Conservation (phyloP, 2,113 vertebrate genomes). For the Budorcas taxicolor region DNA sequence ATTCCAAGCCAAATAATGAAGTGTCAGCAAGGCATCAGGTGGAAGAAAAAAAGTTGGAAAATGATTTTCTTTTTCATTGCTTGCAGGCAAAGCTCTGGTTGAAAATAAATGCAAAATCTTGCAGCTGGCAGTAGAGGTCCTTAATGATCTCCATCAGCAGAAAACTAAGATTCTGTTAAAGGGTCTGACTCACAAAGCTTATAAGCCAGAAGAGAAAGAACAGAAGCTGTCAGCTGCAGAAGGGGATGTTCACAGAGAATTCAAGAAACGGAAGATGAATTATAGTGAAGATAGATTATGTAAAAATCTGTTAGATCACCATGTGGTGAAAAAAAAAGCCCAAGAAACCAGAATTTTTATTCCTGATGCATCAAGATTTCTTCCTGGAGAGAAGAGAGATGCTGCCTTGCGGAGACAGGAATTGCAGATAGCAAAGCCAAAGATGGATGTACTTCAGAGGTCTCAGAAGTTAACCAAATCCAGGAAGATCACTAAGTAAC, state of each 20-base stretch:
- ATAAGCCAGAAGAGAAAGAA: neutral
- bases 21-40: neutral
- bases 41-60: neutral
- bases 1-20: neutral
- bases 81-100: neutral
- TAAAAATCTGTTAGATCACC: neutral
- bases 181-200: slow-evolving; percentile 28
- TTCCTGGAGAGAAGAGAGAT: neutral
- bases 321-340: neutral
- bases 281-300: neutral
- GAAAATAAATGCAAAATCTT: slow-evolving; percentile 28
- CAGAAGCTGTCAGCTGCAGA: neutral
- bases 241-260: neutral
- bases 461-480: neutral
- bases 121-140: neutral
- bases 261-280: neutral
- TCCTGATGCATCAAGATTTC: neutral
- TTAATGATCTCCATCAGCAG: neutral
- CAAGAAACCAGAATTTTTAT: neutral
- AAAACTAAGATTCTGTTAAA: neutral
- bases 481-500: neutral
- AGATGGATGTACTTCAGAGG: neutral
- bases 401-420: neutral
- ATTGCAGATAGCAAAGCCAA: neutral
- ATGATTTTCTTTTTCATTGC: neutral